Conservation (phyloP, 92 coral and sea anemone genomes). For the Parazoanthus swiftii region DNA sequence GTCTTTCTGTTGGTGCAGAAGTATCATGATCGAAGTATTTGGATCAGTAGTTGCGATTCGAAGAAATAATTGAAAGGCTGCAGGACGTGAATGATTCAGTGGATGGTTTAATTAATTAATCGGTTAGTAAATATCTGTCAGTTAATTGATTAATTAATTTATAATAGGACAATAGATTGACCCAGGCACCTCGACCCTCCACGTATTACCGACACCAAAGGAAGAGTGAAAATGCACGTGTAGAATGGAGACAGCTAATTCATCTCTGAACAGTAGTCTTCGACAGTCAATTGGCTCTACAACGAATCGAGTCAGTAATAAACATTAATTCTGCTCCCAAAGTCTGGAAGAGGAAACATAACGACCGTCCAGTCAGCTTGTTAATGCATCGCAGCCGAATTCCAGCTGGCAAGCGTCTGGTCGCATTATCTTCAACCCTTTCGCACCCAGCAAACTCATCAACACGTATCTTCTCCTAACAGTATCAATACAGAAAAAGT, state of each 20-base stretch:
- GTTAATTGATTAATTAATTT: not conserved
- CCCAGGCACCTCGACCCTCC: not conserved
- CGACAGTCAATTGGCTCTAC: too few relatives aligned
- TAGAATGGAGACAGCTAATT: not conserved
- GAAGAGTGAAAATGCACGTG: not conserved
- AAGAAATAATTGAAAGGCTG: not conserved
- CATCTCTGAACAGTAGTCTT: too few relatives aligned
- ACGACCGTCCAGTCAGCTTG: too few relatives aligned
- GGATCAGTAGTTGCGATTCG: not conserved
- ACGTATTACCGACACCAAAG: not conserved
- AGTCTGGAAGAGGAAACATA: too few relatives aligned
- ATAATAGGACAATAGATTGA: not conserved
- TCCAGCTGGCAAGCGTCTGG: too few relatives aligned
- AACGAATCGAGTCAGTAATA: too few relatives aligned
- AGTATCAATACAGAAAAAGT: too few relatives aligned
- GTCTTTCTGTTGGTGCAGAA: not conserved
- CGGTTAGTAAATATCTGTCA: not conserved
- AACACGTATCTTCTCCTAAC: too few relatives aligned
- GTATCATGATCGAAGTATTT: not conserved
- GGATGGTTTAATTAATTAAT: not conserved
- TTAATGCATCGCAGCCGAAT: too few relatives aligned
- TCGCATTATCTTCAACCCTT: too few relatives aligned
- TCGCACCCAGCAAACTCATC: too few relatives aligned
- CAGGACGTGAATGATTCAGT: not conserved
- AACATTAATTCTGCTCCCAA: too few relatives aligned